Evolutionary conservation across 2,888 invertebrate genomes (phyloP), one percentile per base, ranked within the genome.

Genomic region (Oeneis ivallda): DNA sequence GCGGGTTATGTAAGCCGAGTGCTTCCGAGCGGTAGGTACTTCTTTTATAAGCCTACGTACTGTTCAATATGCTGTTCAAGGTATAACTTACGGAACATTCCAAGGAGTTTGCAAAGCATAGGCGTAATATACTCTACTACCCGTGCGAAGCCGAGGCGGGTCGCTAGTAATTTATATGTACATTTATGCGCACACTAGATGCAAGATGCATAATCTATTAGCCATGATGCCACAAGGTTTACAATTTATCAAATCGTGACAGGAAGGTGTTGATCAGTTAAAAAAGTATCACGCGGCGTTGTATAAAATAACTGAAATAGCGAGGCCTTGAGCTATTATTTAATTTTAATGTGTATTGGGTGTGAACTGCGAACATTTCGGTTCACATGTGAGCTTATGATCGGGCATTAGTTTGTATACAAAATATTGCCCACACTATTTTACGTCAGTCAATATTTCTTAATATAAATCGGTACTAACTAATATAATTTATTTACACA

Each of bases 271-370:
- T 67, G 70, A 71, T 72, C 68, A 65, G 53, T 62, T 37, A 70
- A 71, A 70, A 69, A 72, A 62, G 53, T 62, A 66, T 66, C 56
- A 62, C 50, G 66, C 65, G 56, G 61, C 66, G 65, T 37, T 62
- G 66, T 78, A 79, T 82, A 82, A 82, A n/a, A 26, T 26, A 85
- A 85, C 84, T 75, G 84, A 88, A 89, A 88, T 86, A 89, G 82
- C 82, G 76, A 17, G 78, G 79, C 89, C 89, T 89, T 89, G 89
- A 80, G 84, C 87, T 81, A 86, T 86, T 88, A 87, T 87, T 86
- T 86, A 86, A 86, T 86, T 84, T 85, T 85, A 86, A 86, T 87
- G 83, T 83, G 83, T 81, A 83, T 84, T 79, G 73, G 72, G 72
- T 74, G 75, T 72, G 72, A 70, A 70, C 70, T 74, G 75, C 72